These are phyloP conservation scores for Periophthalmus modestus DNA, from an alignment of 2,113 vertebrate species.

Conservation along the genomic window DNA sequence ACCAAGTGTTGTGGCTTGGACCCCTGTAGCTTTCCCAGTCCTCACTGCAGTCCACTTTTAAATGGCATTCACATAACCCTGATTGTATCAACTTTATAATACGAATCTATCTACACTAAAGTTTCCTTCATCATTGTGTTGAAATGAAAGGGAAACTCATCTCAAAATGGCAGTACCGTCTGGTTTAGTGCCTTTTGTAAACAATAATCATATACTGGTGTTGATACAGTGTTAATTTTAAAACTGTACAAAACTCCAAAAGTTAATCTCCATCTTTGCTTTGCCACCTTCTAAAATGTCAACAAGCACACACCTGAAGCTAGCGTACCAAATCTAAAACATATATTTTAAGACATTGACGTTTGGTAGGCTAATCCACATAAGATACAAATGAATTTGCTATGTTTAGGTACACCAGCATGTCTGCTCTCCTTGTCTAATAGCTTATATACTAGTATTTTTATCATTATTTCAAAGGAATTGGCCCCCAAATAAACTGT, in stretches of 20 bases:
- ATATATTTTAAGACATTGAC: constrained; percentile 25
- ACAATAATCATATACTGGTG: constrained; percentile 54
- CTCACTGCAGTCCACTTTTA: constrained; percentile 39
- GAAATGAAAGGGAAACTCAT: constrained; percentile 31
- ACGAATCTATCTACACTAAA: constrained; percentile 9
- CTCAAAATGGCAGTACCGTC: constrained; percentile 60
- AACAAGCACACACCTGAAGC: constrained; percentile 38
- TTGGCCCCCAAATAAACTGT: constrained; percentile 56
- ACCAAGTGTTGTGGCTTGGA: constrained; percentile 15
- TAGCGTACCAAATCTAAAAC: constrained; percentile 52
- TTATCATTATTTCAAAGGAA: constrained; percentile 31
- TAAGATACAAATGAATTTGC: neutral
- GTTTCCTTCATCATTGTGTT: constrained; percentile 19
- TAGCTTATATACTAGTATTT: constrained; percentile 60
- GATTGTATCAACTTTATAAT: constrained; percentile 14
- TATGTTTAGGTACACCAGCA: constrained; percentile 10
- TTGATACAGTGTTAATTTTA: constrained; percentile 42
- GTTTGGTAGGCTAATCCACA: neutral
- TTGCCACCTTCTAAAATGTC: constrained; percentile 38
- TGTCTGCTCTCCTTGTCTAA: constrained; percentile 32
- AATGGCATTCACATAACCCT: constrained; percentile 38
- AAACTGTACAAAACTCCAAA: constrained; percentile 39
- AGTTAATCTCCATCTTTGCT: constrained; percentile 14
- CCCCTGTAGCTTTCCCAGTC: constrained; percentile 23
- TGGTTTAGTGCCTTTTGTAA: constrained; percentile 62